phyloP scores from a whole-genome alignment of 37 sponge, comb jelly and placozoan species.

The Spongia lamella region DNA sequence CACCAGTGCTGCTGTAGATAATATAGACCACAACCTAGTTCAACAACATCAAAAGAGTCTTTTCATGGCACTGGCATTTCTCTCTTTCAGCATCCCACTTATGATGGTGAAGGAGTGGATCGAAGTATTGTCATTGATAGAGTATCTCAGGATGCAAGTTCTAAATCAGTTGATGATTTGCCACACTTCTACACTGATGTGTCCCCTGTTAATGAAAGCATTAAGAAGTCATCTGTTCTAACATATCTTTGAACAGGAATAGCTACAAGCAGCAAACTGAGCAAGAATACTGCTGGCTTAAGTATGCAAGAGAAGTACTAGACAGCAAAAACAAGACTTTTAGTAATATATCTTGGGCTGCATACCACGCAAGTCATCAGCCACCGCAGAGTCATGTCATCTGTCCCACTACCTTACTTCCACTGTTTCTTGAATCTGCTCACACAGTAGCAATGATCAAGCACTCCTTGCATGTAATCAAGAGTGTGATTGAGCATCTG shows the following conservation, averaged over 20 bases:
- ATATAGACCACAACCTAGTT: conserved; percentile 40
- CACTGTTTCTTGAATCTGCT: conserved; percentile 9
- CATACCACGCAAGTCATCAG: conserved; percentile 26
- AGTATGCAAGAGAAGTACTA: neutral
- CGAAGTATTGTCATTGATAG: neutral
- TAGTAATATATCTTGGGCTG: too few species aligned
- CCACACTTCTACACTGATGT: too few species aligned
- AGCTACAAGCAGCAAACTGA: conserved; percentile 11
- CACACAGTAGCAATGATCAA: conserved; percentile 28
- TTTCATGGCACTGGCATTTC: too few species aligned
- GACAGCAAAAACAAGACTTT: too few species aligned
- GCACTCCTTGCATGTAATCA: conserved; percentile 36
- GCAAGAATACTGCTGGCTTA: conserved; percentile 3
- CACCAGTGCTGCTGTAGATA: conserved; percentile 40
- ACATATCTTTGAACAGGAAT: neutral
- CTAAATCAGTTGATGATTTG: too few species aligned
- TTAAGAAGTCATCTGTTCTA: conserved; percentile 1
- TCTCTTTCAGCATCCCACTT: conserved; percentile 2
- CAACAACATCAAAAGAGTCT: conserved; percentile 32
- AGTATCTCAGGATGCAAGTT: neutral
- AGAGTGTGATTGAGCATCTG: conserved; percentile 45
- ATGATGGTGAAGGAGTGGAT: neutral
- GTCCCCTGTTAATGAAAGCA: neutral
- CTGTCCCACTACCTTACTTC: neutral
- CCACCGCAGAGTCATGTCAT: too few species aligned